Conservation (phyloP, 2,797 vertebrate species). For the Microctenopoma steveboyesi region DNA sequence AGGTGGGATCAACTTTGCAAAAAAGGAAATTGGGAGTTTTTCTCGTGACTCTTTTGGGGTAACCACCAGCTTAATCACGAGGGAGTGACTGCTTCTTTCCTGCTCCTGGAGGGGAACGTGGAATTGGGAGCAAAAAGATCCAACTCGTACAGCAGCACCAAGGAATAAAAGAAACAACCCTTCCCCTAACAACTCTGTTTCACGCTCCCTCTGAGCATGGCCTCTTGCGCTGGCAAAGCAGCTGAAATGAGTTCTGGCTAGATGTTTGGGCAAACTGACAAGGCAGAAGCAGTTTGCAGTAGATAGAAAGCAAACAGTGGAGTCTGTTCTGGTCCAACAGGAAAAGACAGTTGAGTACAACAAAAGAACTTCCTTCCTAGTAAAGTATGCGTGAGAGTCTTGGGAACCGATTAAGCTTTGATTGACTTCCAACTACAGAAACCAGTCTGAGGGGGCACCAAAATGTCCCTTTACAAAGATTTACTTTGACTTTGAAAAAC, state of each 20-base stretch:
- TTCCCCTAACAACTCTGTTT: slow-evolving; percentile 35
- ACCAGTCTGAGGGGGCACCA: slow-evolving; percentile 8
- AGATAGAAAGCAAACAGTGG: slow-evolving; percentile 25
- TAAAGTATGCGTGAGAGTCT: slow-evolving; percentile 33
- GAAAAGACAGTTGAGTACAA: slow-evolving; percentile 19
- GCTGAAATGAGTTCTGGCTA: slow-evolving; percentile 38
- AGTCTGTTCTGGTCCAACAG: slow-evolving; percentile 22
- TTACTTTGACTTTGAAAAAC: slow-evolving; percentile 19
- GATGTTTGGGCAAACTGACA: slow-evolving; percentile 42
- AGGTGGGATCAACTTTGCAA: slow-evolving; percentile 60
- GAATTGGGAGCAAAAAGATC: slow-evolving; percentile 22
- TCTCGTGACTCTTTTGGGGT: slow-evolving; percentile 50
- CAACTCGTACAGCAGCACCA: slow-evolving; percentile 24
- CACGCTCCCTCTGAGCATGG: slow-evolving; percentile 46
- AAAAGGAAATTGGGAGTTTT: slow-evolving; percentile 74
- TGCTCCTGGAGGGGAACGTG: slow-evolving; percentile 18
- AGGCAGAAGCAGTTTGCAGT: slow-evolving; percentile 23
- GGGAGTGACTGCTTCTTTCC: slow-evolving; percentile 23
- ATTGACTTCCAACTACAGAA: slow-evolving; percentile 42
- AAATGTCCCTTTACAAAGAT: slow-evolving; percentile 3
- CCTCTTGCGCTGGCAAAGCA: slow-evolving; percentile 30
- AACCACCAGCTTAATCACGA: slow-evolving; percentile 39
- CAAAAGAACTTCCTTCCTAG: slow-evolving; percentile 2
- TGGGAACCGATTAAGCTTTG: slow-evolving; percentile 40
- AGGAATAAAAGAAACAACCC: slow-evolving; percentile 7